phyloP scores from a whole-genome alignment of 2,888 invertebrate genomes.

The Lasioglossum malachurum region DNA sequence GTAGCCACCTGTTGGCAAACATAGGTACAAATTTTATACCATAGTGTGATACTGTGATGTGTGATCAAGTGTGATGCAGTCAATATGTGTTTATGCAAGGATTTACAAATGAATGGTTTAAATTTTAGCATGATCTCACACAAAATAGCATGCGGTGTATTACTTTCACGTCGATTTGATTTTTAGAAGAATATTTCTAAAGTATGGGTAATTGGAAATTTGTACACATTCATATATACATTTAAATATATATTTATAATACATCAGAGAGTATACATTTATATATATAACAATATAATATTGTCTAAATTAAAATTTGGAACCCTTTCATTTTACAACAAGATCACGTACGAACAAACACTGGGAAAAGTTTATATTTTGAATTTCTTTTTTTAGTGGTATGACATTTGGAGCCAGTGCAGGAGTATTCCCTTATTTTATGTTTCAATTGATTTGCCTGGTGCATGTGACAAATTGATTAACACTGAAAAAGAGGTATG shows the following conservation, averaged over 20 bases:
- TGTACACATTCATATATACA: not conserved
- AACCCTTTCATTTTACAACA: not conserved
- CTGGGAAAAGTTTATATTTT: slow-evolving; percentile 1
- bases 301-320: not conserved
- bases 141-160: not conserved
- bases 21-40: not conserved
- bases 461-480: slow-evolving; percentile 83
- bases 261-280: too few relatives aligned
- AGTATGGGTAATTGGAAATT: not conserved
- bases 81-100: not conserved
- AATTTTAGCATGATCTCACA: not conserved
- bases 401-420: slow-evolving; percentile 87
- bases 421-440: slow-evolving; percentile 88
- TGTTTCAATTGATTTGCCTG: slow-evolving; percentile 88
- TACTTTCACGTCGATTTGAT: not conserved
- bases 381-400: slow-evolving; percentile 37
- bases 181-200: not conserved
- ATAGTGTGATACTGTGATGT: not conserved
- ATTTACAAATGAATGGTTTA: not conserved
- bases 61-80: not conserved
- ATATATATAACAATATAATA: not conserved
- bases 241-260: not conserved
- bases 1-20: not conserved
- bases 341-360: not conserved
- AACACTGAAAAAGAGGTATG: slow-evolving; percentile 86